Percentiles rank a stretch among this genome's conserved stretches.
phyloP scores from a whole-genome alignment of 2,797 vertebrate genomes.

The Enteromius paludinosus region DNA sequence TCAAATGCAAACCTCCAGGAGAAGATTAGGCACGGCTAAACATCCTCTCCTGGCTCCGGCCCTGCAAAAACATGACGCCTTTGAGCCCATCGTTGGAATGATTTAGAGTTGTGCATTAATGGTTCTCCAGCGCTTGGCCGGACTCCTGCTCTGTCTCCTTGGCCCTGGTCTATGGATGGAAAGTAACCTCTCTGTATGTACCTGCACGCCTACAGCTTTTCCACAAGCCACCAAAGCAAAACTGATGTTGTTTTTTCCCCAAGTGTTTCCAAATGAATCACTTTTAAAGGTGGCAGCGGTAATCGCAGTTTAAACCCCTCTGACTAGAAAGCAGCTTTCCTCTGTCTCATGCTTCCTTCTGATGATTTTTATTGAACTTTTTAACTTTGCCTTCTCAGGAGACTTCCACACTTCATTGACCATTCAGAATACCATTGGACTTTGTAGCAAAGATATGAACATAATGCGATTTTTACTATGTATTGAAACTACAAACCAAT shows the following conservation, averaged over 20 bases:
- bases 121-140: slow-evolving; percentile 1
- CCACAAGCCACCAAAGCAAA: slow-evolving; percentile 43
- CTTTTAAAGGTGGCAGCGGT: slow-evolving; percentile 34
- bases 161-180: slow-evolving; percentile 25
- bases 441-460: not conserved
- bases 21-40: slow-evolving; percentile 17
- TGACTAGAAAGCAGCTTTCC: slow-evolving; percentile 32
- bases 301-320: slow-evolving; percentile 44
- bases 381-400: not conserved
- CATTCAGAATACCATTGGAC: not conserved
- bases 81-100: slow-evolving; percentile 24
- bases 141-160: slow-evolving; percentile 14
- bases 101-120: slow-evolving; percentile 37
- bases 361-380: not conserved
- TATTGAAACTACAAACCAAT: not conserved
- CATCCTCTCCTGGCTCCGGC: slow-evolving; percentile 32
- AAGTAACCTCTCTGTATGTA: slow-evolving; percentile 52
- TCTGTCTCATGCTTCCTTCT: slow-evolving; percentile 2
- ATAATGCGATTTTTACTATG: not conserved
- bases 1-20: slow-evolving; percentile 14
- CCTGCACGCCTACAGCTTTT: slow-evolving; percentile 47
- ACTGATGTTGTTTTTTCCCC: slow-evolving; percentile 49
- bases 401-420: not conserved
- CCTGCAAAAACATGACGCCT: not conserved
- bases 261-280: slow-evolving; percentile 51